These are phyloP conservation scores for Graphium colonna DNA, from an alignment of 2,888 invertebrate genomes.

Conservation along the genomic window DNA sequence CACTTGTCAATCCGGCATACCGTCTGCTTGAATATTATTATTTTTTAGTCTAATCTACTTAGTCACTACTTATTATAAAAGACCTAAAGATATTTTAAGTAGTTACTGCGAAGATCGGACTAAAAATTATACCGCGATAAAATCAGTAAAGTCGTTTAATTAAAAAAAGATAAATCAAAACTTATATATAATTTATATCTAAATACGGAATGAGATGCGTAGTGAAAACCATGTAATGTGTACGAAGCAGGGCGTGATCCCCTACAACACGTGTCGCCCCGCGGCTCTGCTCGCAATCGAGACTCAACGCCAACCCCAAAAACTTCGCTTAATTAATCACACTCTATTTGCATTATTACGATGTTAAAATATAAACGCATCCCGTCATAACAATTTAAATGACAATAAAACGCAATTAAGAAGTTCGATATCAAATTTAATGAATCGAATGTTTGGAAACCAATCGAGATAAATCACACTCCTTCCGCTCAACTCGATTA, in stretches of 20 bases:
- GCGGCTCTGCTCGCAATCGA: constrained; percentile 18
- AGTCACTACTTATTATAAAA: too few relatives aligned
- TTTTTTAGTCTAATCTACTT: too few relatives aligned
- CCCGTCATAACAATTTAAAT: neutral
- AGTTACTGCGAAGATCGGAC: too few relatives aligned
- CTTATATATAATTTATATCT: too few relatives aligned
- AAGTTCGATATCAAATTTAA: neutral
- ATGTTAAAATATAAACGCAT: neutral
- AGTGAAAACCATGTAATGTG: neutral
- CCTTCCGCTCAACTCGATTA: neutral
- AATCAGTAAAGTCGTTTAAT: too few relatives aligned
- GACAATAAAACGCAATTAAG: neutral
- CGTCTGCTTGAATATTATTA: too few relatives aligned
- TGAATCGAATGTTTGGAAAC: neutral
- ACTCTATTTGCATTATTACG: constrained; percentile 15
- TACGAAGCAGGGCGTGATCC: neutral
- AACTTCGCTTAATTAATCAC: constrained; percentile 18
- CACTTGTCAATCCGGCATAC: too few relatives aligned
- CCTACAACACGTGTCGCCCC: constrained; percentile 17
- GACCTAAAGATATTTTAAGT: too few relatives aligned
- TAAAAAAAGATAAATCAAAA: too few relatives aligned
- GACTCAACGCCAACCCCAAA: neutral
- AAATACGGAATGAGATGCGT: neutral
- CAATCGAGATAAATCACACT: neutral
- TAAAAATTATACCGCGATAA: too few relatives aligned